These are phyloP conservation scores for Cataglyphis hispanica DNA, from an alignment of 1,140 invertebrate genomes.

Conservation along the genomic window DNA sequence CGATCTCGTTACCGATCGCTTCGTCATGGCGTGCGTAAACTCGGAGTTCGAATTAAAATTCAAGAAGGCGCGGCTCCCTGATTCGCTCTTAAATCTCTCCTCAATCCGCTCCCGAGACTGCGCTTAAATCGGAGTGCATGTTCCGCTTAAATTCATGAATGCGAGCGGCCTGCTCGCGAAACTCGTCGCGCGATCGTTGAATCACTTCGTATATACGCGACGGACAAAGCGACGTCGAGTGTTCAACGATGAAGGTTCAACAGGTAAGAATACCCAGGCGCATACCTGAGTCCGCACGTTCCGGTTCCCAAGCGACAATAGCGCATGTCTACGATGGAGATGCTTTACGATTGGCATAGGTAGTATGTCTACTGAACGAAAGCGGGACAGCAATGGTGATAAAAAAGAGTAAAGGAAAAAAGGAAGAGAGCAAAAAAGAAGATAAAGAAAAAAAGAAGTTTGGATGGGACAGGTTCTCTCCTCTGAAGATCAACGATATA, in stretches of 20 bases:
- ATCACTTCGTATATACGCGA: conserved; percentile 40
- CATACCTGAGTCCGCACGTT: conserved; percentile 54
- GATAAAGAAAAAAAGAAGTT: conserved; percentile 1
- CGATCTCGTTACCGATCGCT: conserved; percentile 41
- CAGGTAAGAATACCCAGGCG: conserved; percentile 54
- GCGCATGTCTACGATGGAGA: conserved; percentile 29
- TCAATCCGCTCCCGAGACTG: not conserved
- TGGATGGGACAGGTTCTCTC: conserved; percentile 26
- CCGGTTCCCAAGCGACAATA: conserved; percentile 56
- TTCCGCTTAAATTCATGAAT: conserved; percentile 59
- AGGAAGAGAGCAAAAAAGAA: not conserved
- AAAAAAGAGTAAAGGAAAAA: conserved; percentile 14
- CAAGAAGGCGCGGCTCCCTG: conserved; percentile 42
- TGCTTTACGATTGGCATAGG: conserved; percentile 47
- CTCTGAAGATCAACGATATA: not conserved
- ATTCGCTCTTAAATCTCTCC: conserved; percentile 39
- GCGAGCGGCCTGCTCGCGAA: conserved; percentile 19
- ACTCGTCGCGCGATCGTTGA: conserved; percentile 42
- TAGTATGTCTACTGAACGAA: conserved; percentile 19
- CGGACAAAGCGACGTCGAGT: conserved; percentile 46
- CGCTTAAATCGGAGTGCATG: conserved; percentile 44
- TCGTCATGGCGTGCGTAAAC: not conserved
- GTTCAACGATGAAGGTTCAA: conserved; percentile 50
- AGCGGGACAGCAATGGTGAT: conserved; percentile 11
- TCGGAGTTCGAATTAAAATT: conserved; percentile 37